Base-by-base conservation (phyloP, 1,140 invertebrate species). In the Cyclina sinensis region DNA sequence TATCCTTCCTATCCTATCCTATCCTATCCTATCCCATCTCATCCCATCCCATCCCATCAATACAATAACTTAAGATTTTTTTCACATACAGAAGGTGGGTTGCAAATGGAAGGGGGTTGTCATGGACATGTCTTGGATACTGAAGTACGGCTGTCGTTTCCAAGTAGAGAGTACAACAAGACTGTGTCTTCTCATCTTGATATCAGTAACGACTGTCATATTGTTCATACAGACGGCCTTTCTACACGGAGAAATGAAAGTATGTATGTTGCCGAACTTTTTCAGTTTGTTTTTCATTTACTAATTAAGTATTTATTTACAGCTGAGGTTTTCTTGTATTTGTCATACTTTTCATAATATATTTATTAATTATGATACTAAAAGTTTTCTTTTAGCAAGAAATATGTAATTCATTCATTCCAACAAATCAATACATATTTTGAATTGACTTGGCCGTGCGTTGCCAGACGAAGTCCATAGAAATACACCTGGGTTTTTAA, bases 71-170 rank as follows among this genome's bases (percentile, higher is more conserved):
- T n/a, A n/a, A n/a, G n/a, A n/a, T n/a, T n/a, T n/a, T n/a, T n/a
- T n/a, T n/a, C n/a, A n/a, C n/a, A n/a, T n/a, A n/a, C n/a, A n/a
- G n/a, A n/a, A n/a, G n/a, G n/a, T n/a, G n/a, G n/a, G n/a, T n/a
- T n/a, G n/a, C n/a, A n/a, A n/a, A n/a, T n/a, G n/a, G n/a, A n/a
- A n/a, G n/a, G n/a, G n/a, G n/a, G 32, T 70, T n/a, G 21, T 27
- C 65, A 78, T 78, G 74, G 74, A 78, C 14, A 51, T 78, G 27
- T 78, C 74, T 5, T 35, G 48, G 48, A 54, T 78, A n/a, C 0
- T 78, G 3, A 48, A 51, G 0, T 30, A 21, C 5, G 46, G 74
- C 3, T 78, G 74, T 54, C 7, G 14, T 32, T 3, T 78, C 24
- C 74, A 32, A 27, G 46, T 78, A 27, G 21, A 35, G 1, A 51